Percentiles rank a stretch among this genome's conserved stretches.
Conservation (phyloP, 2,113 vertebrate species). For the Alces alces region DNA sequence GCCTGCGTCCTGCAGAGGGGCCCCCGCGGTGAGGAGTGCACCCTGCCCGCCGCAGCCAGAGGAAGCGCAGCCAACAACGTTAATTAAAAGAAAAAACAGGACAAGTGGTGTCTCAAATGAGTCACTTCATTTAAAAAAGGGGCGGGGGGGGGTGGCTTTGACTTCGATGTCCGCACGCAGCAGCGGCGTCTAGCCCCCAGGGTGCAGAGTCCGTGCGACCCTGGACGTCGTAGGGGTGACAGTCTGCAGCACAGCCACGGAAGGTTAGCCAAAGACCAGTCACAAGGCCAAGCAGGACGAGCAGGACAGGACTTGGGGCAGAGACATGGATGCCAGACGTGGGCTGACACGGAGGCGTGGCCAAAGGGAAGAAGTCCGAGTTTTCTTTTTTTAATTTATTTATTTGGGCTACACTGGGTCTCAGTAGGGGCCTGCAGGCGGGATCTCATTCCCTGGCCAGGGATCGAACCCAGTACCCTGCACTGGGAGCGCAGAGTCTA, state of each 20-base stretch:
- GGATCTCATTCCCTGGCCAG: neutral
- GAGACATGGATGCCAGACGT: neutral
- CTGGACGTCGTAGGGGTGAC: neutral
- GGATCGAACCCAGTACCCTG: neutral
- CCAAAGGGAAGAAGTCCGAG: neutral
- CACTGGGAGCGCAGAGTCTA: rapidly evolving
- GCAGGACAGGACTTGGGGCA: neutral
- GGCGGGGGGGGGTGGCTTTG: neutral
- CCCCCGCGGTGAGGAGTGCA: no score
- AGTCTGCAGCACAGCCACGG: rapidly evolving
- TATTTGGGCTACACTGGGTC: neutral
- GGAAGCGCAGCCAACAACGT: no score
- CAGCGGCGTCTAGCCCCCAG: rapidly evolving
- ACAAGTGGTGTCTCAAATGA: neutral
- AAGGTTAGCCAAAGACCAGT: neutral
- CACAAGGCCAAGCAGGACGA: neutral
- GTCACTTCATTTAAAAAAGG: neutral
- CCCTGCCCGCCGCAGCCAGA: neutral
- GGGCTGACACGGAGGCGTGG: neutral
- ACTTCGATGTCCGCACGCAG: neutral
- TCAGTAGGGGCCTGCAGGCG: neutral
- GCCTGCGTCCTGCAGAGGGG: no score
- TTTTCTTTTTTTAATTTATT: neutral
- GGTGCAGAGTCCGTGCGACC: neutral
- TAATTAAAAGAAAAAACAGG: neutral